Evolutionary conservation across 2,888 invertebrate species (phyloP).

Genomic region (Tiliacea citrago): DNA sequence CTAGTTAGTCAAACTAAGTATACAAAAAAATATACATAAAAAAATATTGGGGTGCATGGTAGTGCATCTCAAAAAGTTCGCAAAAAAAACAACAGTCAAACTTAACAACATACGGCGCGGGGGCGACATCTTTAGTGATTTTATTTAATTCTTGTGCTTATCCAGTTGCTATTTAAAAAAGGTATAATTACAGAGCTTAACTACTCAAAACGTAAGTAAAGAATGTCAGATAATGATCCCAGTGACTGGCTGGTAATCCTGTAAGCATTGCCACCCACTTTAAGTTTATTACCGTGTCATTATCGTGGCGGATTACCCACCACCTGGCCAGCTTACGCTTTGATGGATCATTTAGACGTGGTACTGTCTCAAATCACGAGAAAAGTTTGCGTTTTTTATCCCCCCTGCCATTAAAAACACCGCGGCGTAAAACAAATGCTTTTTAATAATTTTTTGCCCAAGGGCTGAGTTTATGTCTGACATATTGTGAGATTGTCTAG

Average conservation of each 20-base stretch:
- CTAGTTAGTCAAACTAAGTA: no score
- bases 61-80: slow-evolving; percentile 10
- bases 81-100: not conserved
- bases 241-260: slow-evolving; percentile 71
- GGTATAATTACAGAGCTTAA: slow-evolving; percentile 31
- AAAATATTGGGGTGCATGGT: no score
- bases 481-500: not conserved
- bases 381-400: slow-evolving; percentile 40
- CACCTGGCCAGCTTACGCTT: slow-evolving; percentile 68
- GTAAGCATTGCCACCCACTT: slow-evolving; percentile 74
- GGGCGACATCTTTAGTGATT: not conserved
- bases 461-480: not conserved
- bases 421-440: slow-evolving; percentile 14
- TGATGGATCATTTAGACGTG: slow-evolving; percentile 73
- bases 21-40: no score
- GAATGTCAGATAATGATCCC: slow-evolving; percentile 53
- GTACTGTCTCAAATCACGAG: slow-evolving; percentile 60
- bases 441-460: slow-evolving; percentile 7
- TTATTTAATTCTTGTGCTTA: not conserved
- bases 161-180: slow-evolving; percentile 2
- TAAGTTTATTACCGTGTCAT: slow-evolving; percentile 73
- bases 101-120: not conserved
- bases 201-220: slow-evolving; percentile 49
- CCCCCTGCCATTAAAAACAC: slow-evolving; percentile 16
- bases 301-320: slow-evolving; percentile 60